phyloP scores from a whole-genome alignment of 2,888 invertebrate species.

The Suillia variegata region DNA sequence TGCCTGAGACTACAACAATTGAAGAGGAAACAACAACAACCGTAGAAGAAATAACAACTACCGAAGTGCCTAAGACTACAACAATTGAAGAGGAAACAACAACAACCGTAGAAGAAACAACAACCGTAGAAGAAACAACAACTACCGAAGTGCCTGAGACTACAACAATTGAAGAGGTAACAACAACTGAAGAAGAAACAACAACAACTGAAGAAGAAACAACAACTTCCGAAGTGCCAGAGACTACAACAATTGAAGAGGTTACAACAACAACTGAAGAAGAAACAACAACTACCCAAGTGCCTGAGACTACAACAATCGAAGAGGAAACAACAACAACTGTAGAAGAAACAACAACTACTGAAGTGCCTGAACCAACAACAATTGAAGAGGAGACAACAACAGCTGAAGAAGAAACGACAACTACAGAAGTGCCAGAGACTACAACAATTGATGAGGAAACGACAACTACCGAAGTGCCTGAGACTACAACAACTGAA shows the following conservation, averaged over 20 bases:
- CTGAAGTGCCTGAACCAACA: neutral
- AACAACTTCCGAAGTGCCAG: neutral
- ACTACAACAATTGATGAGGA: too few species aligned
- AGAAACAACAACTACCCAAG: neutral
- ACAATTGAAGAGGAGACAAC: too few species aligned
- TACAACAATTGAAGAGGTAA: neutral
- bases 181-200: neutral
- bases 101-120: neutral
- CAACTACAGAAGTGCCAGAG: too few species aligned
- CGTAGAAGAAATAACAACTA: too few species aligned
- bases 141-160: constrained; percentile 3
- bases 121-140: neutral
- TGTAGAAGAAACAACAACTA: neutral
- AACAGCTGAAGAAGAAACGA: too few species aligned
- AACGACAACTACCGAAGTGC: too few species aligned
- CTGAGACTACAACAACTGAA: too few species aligned
- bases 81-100: too few species aligned
- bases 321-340: constrained; percentile 1
- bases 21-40: too few species aligned
- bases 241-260: neutral
- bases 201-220: constrained; percentile 8
- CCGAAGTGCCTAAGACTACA: too few species aligned
- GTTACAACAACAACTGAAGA: neutral
- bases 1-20: too few species aligned
- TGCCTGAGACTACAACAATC: constrained; percentile 1